These are phyloP conservation scores for Phylloscopus collybita DNA, from an alignment of 2,797 vertebrate species.

Conservation along the genomic window DNA sequence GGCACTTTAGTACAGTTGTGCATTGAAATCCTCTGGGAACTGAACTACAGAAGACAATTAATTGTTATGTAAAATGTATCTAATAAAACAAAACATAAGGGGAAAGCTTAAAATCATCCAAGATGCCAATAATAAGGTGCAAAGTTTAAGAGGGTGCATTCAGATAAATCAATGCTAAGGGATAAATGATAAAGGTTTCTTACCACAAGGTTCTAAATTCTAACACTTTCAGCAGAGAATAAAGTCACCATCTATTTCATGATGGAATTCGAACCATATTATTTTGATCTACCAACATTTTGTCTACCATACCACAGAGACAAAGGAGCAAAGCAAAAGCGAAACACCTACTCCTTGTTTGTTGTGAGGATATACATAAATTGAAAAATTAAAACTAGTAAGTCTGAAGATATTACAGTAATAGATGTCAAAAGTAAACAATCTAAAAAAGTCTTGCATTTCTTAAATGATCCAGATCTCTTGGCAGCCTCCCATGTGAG, in stretches of 20 bases:
- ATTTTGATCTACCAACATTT: not conserved
- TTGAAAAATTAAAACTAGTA: not conserved
- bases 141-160: not conserved
- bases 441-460: not conserved
- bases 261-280: not conserved
- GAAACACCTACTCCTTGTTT: not conserved
- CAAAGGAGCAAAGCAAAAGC: not conserved
- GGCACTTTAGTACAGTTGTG: not conserved
- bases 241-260: not conserved
- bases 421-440: not conserved
- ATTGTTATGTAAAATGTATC: not conserved
- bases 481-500: not conserved
- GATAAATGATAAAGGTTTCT: not conserved
- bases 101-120: not conserved
- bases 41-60: not conserved
- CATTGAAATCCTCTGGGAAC: not conserved
- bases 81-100: not conserved
- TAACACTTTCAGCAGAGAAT: not conserved
- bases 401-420: not conserved
- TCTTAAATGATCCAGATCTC: constrained; percentile 5
- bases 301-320: not conserved
- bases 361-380: not conserved
- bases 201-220: not conserved
- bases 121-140: not conserved
- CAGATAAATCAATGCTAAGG: not conserved